Percentiles rank a stretch among this genome's conserved stretches.
Evolutionary conservation across 2,888 invertebrate genomes (phyloP).

Genomic region (Synanthedon tipuliformis): DNA sequence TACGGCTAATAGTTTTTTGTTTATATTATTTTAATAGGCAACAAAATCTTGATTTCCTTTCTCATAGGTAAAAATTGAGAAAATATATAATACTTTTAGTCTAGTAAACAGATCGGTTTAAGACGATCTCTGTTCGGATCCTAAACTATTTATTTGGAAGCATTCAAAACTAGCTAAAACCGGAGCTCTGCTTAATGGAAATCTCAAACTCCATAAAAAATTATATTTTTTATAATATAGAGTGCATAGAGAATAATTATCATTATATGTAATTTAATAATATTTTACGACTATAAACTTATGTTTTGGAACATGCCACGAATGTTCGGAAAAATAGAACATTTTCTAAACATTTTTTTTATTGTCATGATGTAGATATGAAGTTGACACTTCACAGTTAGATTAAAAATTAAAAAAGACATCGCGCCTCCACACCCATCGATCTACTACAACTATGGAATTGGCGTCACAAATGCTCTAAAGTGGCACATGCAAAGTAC

Average conservation of each 20-base stretch:
- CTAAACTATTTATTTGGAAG: not conserved
- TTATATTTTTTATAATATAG: not conserved
- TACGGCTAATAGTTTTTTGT: no score
- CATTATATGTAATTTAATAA: not conserved
- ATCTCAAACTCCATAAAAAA: not conserved
- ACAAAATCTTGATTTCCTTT: no score
- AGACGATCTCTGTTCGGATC: no score
- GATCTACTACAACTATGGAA: no score
- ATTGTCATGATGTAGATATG: conserved; percentile 55
- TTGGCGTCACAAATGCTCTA: no score
- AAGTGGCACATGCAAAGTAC: no score
- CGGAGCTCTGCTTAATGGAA: not conserved
- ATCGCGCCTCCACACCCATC: not conserved
- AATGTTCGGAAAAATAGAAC: conserved; percentile 45
- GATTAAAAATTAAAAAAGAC: conserved; percentile 11
- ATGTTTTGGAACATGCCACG: conserved; percentile 5
- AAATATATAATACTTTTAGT: no score
- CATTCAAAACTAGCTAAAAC: not conserved
- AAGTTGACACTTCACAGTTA: conserved; percentile 20
- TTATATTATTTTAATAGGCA: no score
- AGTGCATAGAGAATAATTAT: not conserved
- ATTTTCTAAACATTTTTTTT: conserved; percentile 31
- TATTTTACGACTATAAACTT: not conserved
- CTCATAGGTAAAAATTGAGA: no score
- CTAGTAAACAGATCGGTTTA: no score